A percentile compares a stretch with the other conserved stretches of the same genome.
These are phyloP conservation scores for Alces alces DNA, from an alignment of 2,113 vertebrate genomes.

Conservation along the genomic window DNA sequence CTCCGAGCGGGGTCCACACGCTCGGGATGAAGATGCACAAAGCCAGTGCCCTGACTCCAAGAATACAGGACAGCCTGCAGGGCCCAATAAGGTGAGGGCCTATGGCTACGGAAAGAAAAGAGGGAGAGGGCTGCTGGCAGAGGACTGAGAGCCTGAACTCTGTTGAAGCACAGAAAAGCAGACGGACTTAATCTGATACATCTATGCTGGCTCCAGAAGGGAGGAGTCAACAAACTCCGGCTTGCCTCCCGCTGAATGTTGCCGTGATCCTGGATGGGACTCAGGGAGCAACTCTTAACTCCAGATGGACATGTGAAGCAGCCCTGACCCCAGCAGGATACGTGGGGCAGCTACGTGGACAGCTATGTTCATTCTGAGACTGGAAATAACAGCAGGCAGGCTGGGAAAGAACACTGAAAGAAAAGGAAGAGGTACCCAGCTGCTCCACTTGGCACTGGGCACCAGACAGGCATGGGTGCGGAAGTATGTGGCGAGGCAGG, in stretches of 20 bases:
- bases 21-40: neutral
- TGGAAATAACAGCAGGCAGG: neutral
- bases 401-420: neutral
- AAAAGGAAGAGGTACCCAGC: neutral
- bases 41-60: neutral
- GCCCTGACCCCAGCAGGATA: neutral
- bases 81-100: neutral
- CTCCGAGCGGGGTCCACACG: neutral
- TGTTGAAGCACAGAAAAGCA: neutral
- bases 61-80: too few species aligned
- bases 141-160: neutral
- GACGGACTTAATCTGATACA: accelerated
- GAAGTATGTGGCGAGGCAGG: accelerated
- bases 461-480: neutral
- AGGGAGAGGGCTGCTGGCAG: neutral
- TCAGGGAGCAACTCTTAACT: neutral
- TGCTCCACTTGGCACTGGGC: neutral
- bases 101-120: neutral
- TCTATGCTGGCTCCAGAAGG: neutral
- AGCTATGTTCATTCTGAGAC: neutral
- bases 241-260: neutral
- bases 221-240: accelerated
- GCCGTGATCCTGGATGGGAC: neutral
- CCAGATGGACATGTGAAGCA: neutral
- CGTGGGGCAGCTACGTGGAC: neutral